Base-by-base conservation (phyloP, 1,140 invertebrate genomes). In the Drosophila tsacasi region DNA sequence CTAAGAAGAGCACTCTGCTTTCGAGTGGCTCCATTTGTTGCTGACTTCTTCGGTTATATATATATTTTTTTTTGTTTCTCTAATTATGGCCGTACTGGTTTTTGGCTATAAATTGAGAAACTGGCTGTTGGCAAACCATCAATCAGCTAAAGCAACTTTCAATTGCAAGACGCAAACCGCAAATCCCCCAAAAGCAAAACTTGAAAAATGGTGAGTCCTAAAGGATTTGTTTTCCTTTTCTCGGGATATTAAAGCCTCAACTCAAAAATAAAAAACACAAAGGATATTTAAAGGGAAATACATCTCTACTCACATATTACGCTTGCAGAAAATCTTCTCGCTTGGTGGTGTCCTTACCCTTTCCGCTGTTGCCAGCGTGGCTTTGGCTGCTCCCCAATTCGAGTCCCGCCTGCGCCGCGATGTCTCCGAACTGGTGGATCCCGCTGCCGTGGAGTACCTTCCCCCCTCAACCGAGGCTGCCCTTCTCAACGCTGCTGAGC, bases 261-360 rank as follows among this genome's bases (percentile, higher is more conserved):
- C 13, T 21, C 17, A 27, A 2, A 8, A 23, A 27, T 13, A 19
- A 5, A 19, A 12, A 23, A 37, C 4, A 5, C 4, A 21, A 55
- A 55, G 52, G 21, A 55, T 39, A 39, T n/a, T 55, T 55, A 23
- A 23, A 10, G 15, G 2, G 0, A n/a, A 52, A 13, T 35, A 35
- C 32, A 35, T 25, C 30, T 2, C 12, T 37, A 2, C 6, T 19
- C 5, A 15, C 1, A 13, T 2, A 50, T 10, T 71, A 21, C 8
- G 23, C 30, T 61, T 64, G 3, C 52, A 92, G 91, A 92, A 92
- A 92, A 73, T 91, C 81, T 89, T 85, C 75, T 71, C 91, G 52
- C 72, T 89, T 44, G 57, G 66, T 52, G 57, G 80, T 66, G 75
- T 87, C 25, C 66, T 89, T 55, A 84, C 85, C 49, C 61, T 91